phyloP scores from a whole-genome alignment of 2,888 invertebrate species.

The Mesochorus sp. region DNA sequence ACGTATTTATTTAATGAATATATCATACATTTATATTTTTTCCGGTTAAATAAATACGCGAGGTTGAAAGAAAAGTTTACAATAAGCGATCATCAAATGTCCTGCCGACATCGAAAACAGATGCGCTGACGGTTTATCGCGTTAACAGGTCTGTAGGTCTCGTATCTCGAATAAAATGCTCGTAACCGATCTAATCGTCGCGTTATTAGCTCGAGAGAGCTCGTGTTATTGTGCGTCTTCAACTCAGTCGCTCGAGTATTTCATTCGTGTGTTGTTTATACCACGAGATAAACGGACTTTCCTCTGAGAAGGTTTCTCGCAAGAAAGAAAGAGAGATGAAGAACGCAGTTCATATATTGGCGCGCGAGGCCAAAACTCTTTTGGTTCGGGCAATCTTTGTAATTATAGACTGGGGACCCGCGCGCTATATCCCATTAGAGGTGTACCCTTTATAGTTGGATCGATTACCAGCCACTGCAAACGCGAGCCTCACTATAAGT shows the following conservation, averaged over 20 bases:
- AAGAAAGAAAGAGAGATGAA: constrained; percentile 37
- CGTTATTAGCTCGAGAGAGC: constrained; percentile 32
- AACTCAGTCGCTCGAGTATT: too few relatives aligned
- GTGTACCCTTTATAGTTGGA: constrained; percentile 38
- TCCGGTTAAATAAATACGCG: not conserved
- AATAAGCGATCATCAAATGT: not conserved
- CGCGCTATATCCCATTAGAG: constrained; percentile 66
- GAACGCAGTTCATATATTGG: constrained; percentile 65
- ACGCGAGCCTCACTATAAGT: constrained; percentile 17
- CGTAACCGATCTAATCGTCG: constrained; percentile 57
- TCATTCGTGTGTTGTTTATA: not conserved
- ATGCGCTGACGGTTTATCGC: constrained; percentile 52
- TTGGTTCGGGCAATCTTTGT: constrained; percentile 77
- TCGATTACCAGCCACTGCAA: constrained; percentile 60
- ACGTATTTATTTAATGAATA: too few relatives aligned
- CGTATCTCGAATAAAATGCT: constrained; percentile 39
- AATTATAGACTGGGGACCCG: constrained; percentile 78
- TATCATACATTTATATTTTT: too few relatives aligned
- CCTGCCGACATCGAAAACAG: constrained; percentile 1
- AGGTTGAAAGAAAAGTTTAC: not conserved
- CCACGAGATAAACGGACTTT: constrained; percentile 8
- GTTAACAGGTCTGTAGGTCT: constrained; percentile 51
- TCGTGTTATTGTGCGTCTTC: constrained; percentile 7
- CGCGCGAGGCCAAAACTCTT: constrained; percentile 41
- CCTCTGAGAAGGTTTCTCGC: constrained; percentile 55